Evolutionary conservation across 2,797 vertebrate genomes (phyloP).

Genomic region (Epinephelus awoara): DNA sequence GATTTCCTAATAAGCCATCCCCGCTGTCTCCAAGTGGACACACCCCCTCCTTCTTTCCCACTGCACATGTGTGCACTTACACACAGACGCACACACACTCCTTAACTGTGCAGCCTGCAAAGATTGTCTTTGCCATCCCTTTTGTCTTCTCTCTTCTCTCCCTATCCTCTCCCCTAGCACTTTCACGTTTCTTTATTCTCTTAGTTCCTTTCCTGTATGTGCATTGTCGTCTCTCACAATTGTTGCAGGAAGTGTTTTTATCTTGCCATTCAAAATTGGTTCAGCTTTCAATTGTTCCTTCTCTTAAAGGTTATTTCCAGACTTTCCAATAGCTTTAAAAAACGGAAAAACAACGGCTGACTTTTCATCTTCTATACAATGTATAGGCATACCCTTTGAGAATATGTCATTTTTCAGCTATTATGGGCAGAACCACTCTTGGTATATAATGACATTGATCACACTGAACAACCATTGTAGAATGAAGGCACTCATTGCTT

Average conservation of each 20-base stretch:
- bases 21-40: slow-evolving; percentile 81
- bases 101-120: slow-evolving; percentile 42
- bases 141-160: slow-evolving; percentile 58
- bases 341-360: slow-evolving; percentile 21
- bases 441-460: slow-evolving; percentile 7
- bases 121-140: slow-evolving; percentile 38
- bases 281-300: slow-evolving; percentile 36
- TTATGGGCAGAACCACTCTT: slow-evolving; percentile 7
- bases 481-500: neutral
- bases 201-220: slow-evolving; percentile 24
- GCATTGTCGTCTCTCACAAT: slow-evolving; percentile 55
- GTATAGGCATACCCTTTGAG: neutral
- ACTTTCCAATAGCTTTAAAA: slow-evolving; percentile 32
- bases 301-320: slow-evolving; percentile 19
- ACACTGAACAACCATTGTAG: neutral
- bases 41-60: slow-evolving; percentile 67
- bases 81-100: slow-evolving; percentile 13
- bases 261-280: slow-evolving; percentile 56
- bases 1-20: slow-evolving; percentile 86
- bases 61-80: slow-evolving; percentile 51
- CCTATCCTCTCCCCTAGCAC: slow-evolving; percentile 32
- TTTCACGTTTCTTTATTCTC: slow-evolving; percentile 59
- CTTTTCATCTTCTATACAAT: slow-evolving; percentile 18
- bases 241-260: slow-evolving; percentile 49
- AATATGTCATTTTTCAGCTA: neutral